Percentiles rank a stretch among this genome's conserved stretches.
Evolutionary conservation across 1,140 invertebrate genomes (phyloP).

Genomic region (Sinonovacula constricta): DNA sequence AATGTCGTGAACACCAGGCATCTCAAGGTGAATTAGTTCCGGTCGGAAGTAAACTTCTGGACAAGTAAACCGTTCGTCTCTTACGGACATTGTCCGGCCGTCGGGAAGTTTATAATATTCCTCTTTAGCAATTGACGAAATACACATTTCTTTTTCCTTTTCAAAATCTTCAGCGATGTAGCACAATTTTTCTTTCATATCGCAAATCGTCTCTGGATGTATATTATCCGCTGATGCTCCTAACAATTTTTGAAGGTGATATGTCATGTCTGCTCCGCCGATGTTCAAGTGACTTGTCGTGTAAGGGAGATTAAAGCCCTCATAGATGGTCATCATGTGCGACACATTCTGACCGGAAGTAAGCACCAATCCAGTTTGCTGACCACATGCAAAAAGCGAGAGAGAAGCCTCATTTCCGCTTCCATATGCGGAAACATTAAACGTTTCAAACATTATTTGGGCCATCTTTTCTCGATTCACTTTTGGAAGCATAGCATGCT

Average conservation of each 20-base stretch:
- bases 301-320: not conserved
- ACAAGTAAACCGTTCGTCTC: not conserved
- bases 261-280: not conserved
- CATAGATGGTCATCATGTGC: not conserved
- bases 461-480: not conserved
- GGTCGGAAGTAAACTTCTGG: not conserved
- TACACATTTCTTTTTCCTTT: not conserved
- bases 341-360: not conserved
- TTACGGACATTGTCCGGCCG: not conserved
- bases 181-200: not conserved
- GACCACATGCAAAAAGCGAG: not conserved
- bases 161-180: not conserved
- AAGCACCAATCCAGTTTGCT: not conserved
- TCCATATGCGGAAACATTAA: not conserved
- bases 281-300: not conserved
- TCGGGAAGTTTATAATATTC: not conserved
- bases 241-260: not conserved
- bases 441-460: not conserved
- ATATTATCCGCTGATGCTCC: not conserved
- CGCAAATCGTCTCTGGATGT: not conserved
- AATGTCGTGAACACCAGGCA: not conserved
- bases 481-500: not conserved
- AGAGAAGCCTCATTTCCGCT: not conserved
- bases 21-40: not conserved
- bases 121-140: not conserved